phyloP scores from a whole-genome alignment of 2,113 vertebrate species.

The Mustela lutreola region DNA sequence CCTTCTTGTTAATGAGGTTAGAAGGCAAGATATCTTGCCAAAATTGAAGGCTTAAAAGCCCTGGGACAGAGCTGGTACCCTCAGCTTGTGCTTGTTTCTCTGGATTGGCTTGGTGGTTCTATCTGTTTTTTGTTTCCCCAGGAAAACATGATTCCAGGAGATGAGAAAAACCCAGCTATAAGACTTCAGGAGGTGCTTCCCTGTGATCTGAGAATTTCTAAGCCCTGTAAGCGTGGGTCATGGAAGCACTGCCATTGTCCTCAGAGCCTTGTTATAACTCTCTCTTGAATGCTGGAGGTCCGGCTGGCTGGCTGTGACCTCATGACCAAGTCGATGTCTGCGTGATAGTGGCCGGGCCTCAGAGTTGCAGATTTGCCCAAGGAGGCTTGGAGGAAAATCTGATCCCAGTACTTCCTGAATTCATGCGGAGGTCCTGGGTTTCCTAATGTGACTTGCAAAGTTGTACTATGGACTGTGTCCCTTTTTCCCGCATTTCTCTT shows the following conservation, averaged over 20 bases:
- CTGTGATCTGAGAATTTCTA: neutral
- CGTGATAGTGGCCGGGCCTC: neutral
- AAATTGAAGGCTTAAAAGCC: neutral
- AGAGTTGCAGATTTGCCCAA: neutral
- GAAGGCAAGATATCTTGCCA: neutral
- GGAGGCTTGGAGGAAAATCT: neutral
- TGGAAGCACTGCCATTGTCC: neutral
- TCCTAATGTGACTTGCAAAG: neutral
- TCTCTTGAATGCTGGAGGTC: neutral
- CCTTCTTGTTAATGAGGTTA: slow-evolving; percentile 16
- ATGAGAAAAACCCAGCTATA: neutral
- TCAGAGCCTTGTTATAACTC: neutral
- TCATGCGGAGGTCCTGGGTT: neutral
- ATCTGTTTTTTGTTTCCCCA: neutral
- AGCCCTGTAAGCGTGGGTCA: neutral
- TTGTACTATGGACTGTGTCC: neutral
- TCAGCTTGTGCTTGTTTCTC: neutral
- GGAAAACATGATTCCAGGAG: neutral
- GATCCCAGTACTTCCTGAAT: neutral
- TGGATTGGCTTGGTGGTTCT: neutral
- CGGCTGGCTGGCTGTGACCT: neutral
- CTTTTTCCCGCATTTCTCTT: neutral
- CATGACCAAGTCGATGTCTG: neutral
- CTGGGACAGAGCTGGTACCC: neutral
- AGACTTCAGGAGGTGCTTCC: neutral